Evolutionary conservation across 2,113 vertebrate species (phyloP).

Genomic region (Aleadryas rufinucha): DNA sequence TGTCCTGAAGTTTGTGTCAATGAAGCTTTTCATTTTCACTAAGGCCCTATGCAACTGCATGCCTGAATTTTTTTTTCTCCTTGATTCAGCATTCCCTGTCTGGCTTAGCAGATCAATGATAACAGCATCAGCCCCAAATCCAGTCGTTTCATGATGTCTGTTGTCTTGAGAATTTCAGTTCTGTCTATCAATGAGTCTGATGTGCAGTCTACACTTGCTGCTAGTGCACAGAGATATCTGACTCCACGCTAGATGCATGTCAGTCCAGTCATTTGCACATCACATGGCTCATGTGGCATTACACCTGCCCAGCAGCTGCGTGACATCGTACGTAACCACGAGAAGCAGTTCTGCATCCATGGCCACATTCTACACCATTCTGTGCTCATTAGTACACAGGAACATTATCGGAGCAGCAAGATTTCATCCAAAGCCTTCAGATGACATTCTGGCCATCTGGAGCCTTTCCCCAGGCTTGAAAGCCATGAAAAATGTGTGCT

Average conservation of each 20-base stretch:
- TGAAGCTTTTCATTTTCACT: neutral
- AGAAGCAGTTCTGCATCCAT: neutral
- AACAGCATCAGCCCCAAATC: neutral
- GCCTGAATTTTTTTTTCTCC: neutral
- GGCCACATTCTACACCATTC: neutral
- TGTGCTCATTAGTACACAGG: accelerated
- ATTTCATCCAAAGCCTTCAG: neutral
- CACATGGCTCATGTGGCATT: neutral
- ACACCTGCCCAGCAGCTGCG: neutral
- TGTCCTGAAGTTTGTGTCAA: neutral
- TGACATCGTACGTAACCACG: neutral
- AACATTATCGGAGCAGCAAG: neutral
- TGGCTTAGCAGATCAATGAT: neutral
- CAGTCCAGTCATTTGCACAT: neutral
- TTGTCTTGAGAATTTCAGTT: neutral
- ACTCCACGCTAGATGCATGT: accelerated
- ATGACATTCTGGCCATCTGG: neutral
- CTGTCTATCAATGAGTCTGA: neutral
- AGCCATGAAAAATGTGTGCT: neutral
- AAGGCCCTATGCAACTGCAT: neutral
- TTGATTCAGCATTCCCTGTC: neutral
- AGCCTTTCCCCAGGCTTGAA: neutral
- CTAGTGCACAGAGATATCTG: neutral
- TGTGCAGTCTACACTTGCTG: neutral
- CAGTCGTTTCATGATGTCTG: neutral